Percentiles rank a stretch among this genome's conserved stretches.
These are phyloP conservation scores for Dromaius novaehollandiae DNA, from an alignment of 2,113 vertebrate species.

Conservation along the genomic window DNA sequence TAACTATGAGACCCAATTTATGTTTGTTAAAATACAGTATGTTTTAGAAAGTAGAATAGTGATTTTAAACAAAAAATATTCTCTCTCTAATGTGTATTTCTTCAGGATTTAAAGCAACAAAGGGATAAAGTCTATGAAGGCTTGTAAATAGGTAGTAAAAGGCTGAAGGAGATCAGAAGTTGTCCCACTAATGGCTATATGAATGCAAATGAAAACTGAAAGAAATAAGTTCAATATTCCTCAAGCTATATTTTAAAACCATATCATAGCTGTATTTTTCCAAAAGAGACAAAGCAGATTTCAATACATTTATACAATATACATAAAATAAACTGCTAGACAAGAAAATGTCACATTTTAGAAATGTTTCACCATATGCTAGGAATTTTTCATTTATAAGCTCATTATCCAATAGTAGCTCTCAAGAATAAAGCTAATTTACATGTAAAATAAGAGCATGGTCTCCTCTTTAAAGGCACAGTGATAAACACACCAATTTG, in stretches of 20 bases:
- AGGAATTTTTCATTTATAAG: slow-evolving; percentile 65
- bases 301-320: not conserved
- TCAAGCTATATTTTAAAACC: slow-evolving; percentile 15
- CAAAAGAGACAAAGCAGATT: not conserved
- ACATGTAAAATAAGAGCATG: slow-evolving; percentile 81
- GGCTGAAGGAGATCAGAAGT: not conserved
- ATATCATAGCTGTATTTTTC: not conserved
- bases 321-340: not conserved
- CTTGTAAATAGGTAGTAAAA: not conserved
- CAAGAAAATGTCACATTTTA: slow-evolving; percentile 51
- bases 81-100: slow-evolving; percentile 14
- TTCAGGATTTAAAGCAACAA: not conserved
- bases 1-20: not conserved
- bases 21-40: not conserved
- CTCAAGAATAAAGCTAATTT: slow-evolving; percentile 80
- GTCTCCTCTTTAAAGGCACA: slow-evolving; percentile 80
- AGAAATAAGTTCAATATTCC: not conserved
- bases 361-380: slow-evolving; percentile 43
- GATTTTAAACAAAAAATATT: not conserved
- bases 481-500: slow-evolving; percentile 83
- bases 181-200: not conserved
- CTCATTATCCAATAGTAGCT: slow-evolving; percentile 74
- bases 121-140: not conserved
- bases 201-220: not conserved
- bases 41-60: not conserved